These are phyloP conservation scores for Tyrannus savana DNA, from an alignment of 2,113 vertebrate species.

Conservation along the genomic window DNA sequence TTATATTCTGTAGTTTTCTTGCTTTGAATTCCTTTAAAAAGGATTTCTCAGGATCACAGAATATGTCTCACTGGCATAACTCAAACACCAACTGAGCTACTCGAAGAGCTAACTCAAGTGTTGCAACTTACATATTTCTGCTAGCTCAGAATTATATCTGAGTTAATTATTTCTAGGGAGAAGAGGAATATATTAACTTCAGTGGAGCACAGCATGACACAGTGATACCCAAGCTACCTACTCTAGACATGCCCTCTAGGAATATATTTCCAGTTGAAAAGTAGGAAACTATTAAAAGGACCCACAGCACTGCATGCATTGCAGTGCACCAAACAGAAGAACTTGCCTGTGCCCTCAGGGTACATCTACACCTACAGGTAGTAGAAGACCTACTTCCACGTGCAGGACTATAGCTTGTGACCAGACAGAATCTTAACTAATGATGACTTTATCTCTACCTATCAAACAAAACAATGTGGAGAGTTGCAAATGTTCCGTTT, in stretches of 20 bases:
- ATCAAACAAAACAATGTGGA: not conserved
- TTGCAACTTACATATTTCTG: not conserved
- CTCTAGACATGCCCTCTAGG: not conserved
- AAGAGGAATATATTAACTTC: not conserved
- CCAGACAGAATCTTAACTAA: not conserved
- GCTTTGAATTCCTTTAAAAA: not conserved
- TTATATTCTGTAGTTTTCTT: not conserved
- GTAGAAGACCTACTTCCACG: not conserved
- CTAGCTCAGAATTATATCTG: not conserved
- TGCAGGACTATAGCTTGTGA: not conserved
- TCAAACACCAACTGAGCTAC: not conserved
- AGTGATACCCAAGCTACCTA: not conserved
- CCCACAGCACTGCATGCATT: not conserved
- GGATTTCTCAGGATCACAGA: not conserved
- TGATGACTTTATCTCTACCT: not conserved
- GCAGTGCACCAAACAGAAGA: not conserved
- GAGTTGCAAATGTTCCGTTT: not conserved
- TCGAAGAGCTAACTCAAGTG: not conserved
- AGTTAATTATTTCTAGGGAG: constrained; percentile 15
- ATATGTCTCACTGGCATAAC: not conserved
- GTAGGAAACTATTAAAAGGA: not conserved
- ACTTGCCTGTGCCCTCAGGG: not conserved
- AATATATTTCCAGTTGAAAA: not conserved
- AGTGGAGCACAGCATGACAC: not conserved
- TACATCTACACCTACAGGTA: not conserved